Percentiles rank a stretch among this genome's conserved stretches.
phyloP scores from a whole-genome alignment of 2,888 invertebrate species.

The Papilio elwesi region DNA sequence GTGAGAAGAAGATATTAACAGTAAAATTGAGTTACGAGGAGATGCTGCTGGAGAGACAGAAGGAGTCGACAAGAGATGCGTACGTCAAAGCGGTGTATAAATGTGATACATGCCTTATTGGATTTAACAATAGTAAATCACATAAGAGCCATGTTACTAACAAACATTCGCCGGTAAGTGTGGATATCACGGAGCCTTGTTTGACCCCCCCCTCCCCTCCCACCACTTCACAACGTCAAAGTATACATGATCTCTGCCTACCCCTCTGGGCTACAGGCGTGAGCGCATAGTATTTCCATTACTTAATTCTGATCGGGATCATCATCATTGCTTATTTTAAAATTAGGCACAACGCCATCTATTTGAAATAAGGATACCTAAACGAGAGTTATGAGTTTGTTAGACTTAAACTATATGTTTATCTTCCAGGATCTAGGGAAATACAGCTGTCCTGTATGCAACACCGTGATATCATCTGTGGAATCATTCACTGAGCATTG shows the following conservation, averaged over 20 bases:
- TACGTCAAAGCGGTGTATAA: conserved; percentile 56
- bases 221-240: too few relatives aligned
- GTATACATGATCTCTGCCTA: too few relatives aligned
- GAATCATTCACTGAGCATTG: conserved; percentile 71
- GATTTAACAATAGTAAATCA: conserved; percentile 56
- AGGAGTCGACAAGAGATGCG: conserved; percentile 48
- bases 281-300: too few relatives aligned
- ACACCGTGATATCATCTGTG: conserved; percentile 59
- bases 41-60: conserved; percentile 60
- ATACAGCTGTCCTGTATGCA: conserved; percentile 71
- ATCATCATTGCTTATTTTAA: too few relatives aligned
- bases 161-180: conserved; percentile 61
- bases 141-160: conserved; percentile 52
- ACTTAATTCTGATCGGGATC: too few relatives aligned
- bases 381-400: background rate
- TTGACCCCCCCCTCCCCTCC: too few relatives aligned
- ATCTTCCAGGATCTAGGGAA: conserved; percentile 64
- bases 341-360: too few relatives aligned
- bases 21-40: conserved; percentile 66
- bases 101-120: conserved; percentile 60
- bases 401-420: background rate
- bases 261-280: too few relatives aligned
- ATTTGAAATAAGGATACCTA: too few relatives aligned
- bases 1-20: conserved; percentile 45
- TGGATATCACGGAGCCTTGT: too few relatives aligned